Percentiles rank a stretch among this genome's conserved stretches.
These are phyloP conservation scores for Nemotelus pantherinus DNA, from an alignment of 2,888 invertebrate species.

Conservation along the genomic window DNA sequence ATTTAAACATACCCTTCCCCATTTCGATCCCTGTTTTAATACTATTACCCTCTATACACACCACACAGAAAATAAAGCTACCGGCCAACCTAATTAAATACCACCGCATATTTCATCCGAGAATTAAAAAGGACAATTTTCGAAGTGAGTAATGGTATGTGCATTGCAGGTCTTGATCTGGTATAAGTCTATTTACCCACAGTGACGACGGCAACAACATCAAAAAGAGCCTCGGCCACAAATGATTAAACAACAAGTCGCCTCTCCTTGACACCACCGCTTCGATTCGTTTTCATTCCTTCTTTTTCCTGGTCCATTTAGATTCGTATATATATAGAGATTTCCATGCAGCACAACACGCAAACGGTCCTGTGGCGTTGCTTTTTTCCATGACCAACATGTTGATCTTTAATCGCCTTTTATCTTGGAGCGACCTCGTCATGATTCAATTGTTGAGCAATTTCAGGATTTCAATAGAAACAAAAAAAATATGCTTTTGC, in stretches of 20 bases:
- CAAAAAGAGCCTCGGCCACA: conserved; percentile 31
- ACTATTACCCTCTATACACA: too few species aligned
- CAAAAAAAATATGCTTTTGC: conserved; percentile 9
- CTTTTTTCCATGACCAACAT: conserved; percentile 21
- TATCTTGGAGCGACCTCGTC: conserved; percentile 32
- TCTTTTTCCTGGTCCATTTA: neutral
- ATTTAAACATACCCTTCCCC: too few species aligned
- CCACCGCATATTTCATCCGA: conserved; percentile 7
- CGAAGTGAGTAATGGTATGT: conserved; percentile 4
- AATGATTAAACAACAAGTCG: conserved; percentile 17
- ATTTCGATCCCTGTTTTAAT: too few species aligned
- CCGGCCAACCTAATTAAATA: neutral
- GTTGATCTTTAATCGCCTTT: conserved; percentile 40
- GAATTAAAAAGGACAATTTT: conserved; percentile 7
- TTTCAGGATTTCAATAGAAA: neutral
- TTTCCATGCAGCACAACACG: neutral
- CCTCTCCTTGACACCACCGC: neutral
- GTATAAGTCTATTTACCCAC: neutral
- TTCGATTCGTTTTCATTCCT: neutral
- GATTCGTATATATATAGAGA: too few species aligned
- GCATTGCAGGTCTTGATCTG: neutral
- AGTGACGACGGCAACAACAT: neutral
- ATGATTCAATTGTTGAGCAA: conserved; percentile 39
- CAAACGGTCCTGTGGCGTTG: conserved; percentile 14
- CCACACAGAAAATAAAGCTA: too few species aligned